A percentile compares a stretch with the other conserved stretches of the same genome.
Evolutionary conservation across 2,113 vertebrate genomes (phyloP).

Genomic region (Acinonyx jubatus): DNA sequence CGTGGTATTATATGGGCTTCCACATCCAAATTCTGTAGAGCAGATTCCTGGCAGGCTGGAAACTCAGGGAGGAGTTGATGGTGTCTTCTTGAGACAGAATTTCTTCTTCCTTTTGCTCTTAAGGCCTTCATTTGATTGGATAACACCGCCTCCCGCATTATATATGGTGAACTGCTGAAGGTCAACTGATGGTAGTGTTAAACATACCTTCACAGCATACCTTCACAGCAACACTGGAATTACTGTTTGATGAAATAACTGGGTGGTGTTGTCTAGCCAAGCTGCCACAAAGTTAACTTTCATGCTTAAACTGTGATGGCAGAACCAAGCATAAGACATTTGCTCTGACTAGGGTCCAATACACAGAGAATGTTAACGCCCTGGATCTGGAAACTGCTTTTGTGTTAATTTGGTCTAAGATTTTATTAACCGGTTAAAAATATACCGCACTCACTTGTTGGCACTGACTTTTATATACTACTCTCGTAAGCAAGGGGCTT

Average conservation of each 20-base stretch:
- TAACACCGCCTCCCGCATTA: not conserved
- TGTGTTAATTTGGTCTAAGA: not conserved
- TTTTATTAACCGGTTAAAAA: not conserved
- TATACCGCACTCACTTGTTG: not conserved
- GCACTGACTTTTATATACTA: not conserved
- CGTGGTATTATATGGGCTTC: not conserved
- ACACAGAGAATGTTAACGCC: not conserved
- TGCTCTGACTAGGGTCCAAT: not conserved
- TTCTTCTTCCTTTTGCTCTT: not conserved
- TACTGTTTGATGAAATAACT: not conserved
- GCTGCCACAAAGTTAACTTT: not conserved
- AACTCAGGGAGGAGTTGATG: not conserved
- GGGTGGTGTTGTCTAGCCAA: not conserved
- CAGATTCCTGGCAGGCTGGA: not conserved
- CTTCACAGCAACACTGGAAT: not conserved
- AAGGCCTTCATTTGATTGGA: not conserved
- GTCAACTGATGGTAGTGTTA: not conserved
- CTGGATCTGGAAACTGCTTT: not conserved
- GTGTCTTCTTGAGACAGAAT: not conserved
- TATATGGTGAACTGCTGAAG: not conserved
- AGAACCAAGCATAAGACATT: not conserved
- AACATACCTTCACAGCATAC: not conserved
- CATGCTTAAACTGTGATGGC: not conserved
- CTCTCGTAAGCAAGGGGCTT: not conserved
- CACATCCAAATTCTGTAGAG: not conserved